These are phyloP conservation scores for Strigamia transsilvanica DNA, from an alignment of 2,888 invertebrate genomes.

Conservation along the genomic window DNA sequence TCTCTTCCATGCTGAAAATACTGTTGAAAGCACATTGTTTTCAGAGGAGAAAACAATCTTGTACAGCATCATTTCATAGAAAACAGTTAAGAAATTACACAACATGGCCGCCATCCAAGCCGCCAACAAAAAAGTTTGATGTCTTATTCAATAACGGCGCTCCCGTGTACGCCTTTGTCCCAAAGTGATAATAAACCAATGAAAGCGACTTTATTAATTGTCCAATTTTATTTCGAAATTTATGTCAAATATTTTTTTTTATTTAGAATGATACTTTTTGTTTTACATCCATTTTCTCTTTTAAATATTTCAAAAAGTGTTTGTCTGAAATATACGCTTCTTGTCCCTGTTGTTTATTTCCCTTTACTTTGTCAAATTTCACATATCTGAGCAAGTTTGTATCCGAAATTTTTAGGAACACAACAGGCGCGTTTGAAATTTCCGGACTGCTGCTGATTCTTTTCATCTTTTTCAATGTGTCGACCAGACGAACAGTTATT, in stretches of 20 bases:
- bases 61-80: slow-evolving; percentile 39
- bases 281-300: neutral
- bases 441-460: neutral
- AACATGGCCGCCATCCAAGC: slow-evolving; percentile 27
- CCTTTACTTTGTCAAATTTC: neutral
- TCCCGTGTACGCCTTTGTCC: neutral
- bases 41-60: slow-evolving; percentile 47
- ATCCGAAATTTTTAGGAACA: neutral
- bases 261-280: neutral
- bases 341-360: neutral
- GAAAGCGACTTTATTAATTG: no score
- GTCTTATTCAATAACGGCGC: neutral
- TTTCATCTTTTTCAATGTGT: neutral
- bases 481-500: neutral
- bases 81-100: slow-evolving; percentile 24
- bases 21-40: slow-evolving; percentile 52
- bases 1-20: slow-evolving; percentile 53
- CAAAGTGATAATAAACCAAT: no score
- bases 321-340: neutral
- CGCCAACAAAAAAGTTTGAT: neutral
- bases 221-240: no score
- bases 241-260: no score
- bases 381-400: neutral
- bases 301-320: neutral
- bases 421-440: neutral